These are phyloP conservation scores for Siniperca knerii DNA, from an alignment of 2,113 vertebrate species.

Conservation along the genomic window DNA sequence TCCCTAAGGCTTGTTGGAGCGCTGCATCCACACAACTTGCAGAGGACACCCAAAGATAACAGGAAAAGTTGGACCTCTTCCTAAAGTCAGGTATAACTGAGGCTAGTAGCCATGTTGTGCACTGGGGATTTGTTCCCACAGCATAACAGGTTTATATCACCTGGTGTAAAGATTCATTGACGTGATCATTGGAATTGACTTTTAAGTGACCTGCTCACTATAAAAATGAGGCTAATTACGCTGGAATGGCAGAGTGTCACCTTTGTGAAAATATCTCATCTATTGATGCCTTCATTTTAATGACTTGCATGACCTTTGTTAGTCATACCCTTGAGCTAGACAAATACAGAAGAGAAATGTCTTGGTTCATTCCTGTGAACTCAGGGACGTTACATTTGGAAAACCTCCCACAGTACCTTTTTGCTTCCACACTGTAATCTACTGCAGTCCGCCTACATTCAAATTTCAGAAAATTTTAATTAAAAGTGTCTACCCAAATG, in stretches of 20 bases:
- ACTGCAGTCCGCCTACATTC: background rate
- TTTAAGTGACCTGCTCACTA: constrained; percentile 72
- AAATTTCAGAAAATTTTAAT: constrained; percentile 24
- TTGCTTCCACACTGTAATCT: constrained; percentile 2
- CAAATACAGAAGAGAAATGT: constrained; percentile 56
- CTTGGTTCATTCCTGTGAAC: constrained; percentile 32
- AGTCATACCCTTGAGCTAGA: constrained; percentile 72
- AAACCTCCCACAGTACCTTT: constrained; percentile 12
- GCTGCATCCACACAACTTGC: constrained; percentile 74
- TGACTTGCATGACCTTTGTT: constrained; percentile 74
- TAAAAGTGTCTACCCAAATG: constrained; percentile 23
- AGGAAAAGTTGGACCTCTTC: constrained; percentile 75
- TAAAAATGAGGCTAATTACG: constrained; percentile 78
- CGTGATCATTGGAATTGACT: constrained; percentile 67
- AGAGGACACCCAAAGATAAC: constrained; percentile 83
- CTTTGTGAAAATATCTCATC: constrained; percentile 79
- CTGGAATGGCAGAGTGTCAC: constrained; percentile 62
- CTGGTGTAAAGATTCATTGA: constrained; percentile 72
- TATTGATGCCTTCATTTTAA: constrained; percentile 76
- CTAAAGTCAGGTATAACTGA: constrained; percentile 63
- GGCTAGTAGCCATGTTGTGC: constrained; percentile 26
- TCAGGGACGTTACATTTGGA: constrained; percentile 22
- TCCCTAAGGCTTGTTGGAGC: constrained; percentile 81
- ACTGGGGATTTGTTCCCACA: constrained; percentile 47
- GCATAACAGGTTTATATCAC: constrained; percentile 64